Base-by-base conservation (phyloP, 2,113 vertebrate species). In the Notarius lentiginosus region DNA sequence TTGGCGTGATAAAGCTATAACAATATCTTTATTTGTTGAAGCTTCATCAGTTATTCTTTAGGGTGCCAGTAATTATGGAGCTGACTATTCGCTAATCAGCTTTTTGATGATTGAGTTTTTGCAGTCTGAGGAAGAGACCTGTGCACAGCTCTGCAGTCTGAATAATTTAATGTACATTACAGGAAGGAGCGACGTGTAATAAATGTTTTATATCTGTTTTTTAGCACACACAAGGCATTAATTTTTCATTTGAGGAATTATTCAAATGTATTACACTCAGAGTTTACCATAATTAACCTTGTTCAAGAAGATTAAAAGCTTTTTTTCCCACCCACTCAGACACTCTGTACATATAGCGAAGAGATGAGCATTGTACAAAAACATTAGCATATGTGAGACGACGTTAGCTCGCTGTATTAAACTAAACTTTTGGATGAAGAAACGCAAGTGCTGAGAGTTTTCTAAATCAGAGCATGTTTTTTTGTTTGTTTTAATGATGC, bases 241-340 rank as follows among this genome's bases (percentile, higher is more conserved):
- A 70, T 70, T 41, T 70, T 41, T 70, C 72, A 75, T 47, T 49
- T 41, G 7, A 49, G 72, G 18, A 75, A 51, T 75, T 75, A 75
- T 75, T 75, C 20, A 49, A 51, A 51, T 49, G 20, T 51, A 51
- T 51, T 51, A 18, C 24, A 49, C 47, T 75, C 47, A 0, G 20
- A 51, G 72, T 75, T 75, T 75, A 75, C 72, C 22, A 49, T 51
- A 51, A 75, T 75, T 75, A 75, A 75, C 72, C 24, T 51, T 20
- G 41, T 51, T 75, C 72, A 14, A 49, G 41, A 75, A 75, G 72
- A 75, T 75, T 41, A 73, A 73, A 41, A 11, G 41, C 34, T 73
- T 73, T 73, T 70, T 49, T 24, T 24, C 11, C 9, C 41, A 70
- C 68, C 72, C 18, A 24, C 20, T 24, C 47, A 75, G 41, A 11